phyloP scores from a whole-genome alignment of 2,888 invertebrate species.

The Villa cingulata region DNA sequence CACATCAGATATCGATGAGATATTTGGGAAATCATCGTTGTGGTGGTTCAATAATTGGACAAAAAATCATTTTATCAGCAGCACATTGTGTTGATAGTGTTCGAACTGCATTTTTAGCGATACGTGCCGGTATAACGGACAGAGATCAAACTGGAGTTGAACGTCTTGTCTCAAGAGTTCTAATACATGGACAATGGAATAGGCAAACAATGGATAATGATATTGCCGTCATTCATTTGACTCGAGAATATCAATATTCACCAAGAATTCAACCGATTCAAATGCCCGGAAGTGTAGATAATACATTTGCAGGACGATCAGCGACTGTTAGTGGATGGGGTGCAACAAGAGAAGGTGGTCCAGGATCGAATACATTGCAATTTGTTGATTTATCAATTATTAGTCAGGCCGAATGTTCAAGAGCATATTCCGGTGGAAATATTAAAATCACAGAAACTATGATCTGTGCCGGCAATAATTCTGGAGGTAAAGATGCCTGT shows the following conservation, averaged over 20 bases:
- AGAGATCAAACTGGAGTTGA: neutral
- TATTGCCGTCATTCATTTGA: slow-evolving; percentile 39
- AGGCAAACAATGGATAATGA: slow-evolving; percentile 37
- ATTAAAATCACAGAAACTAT: slow-evolving; percentile 8
- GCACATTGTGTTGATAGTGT: slow-evolving; percentile 39
- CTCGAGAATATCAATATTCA: slow-evolving; percentile 31
- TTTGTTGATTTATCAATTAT: slow-evolving; percentile 37
- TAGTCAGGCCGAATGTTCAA: slow-evolving; percentile 28
- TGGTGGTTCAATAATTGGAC: slow-evolving; percentile 39
- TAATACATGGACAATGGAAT: neutral
- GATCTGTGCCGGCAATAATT: slow-evolving; percentile 12
- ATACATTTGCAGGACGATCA: neutral
- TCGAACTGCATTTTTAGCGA: slow-evolving; percentile 20
- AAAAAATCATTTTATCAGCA: slow-evolving; percentile 37
- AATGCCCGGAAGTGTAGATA: slow-evolving; percentile 11
- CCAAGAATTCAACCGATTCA: slow-evolving; percentile 30
- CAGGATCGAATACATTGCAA: slow-evolving; percentile 25
- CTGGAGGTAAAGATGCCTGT: slow-evolving; percentile 11
- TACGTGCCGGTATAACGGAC: slow-evolving; percentile 37
- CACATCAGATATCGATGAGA: slow-evolving; percentile 10
- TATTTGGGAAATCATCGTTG: slow-evolving; percentile 35
- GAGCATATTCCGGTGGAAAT: slow-evolving; percentile 8
- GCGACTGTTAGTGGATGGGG: slow-evolving; percentile 13
- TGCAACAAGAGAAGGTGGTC: slow-evolving; percentile 18
- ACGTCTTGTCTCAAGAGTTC: neutral